phyloP scores from a whole-genome alignment of 2,113 vertebrate species.

The Seriola dumerili region DNA sequence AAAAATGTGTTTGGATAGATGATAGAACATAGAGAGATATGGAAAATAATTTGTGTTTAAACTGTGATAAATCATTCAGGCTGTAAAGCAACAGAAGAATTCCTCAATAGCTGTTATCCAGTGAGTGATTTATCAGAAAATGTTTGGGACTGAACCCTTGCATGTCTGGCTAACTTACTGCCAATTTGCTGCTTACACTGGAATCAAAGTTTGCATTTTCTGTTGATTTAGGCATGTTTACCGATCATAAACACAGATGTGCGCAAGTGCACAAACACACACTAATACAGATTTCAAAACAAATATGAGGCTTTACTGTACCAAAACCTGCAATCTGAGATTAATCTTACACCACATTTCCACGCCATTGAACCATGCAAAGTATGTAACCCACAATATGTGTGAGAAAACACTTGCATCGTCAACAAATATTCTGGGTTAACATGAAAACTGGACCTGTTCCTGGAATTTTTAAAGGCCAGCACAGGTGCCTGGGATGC shows the following conservation, averaged over 20 bases:
- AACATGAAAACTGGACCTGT: background rate
- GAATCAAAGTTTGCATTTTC: conserved; percentile 40
- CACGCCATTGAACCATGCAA: conserved; percentile 29
- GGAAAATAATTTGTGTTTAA: conserved; percentile 18
- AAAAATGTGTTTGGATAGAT: conserved; percentile 4
- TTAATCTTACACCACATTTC: conserved; percentile 41
- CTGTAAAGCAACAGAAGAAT: background rate
- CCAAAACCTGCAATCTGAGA: conserved; percentile 38
- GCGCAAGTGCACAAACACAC: conserved; percentile 15
- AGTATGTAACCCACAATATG: conserved; percentile 10
- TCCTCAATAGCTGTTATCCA: conserved; percentile 2
- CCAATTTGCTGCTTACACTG: conserved; percentile 51
- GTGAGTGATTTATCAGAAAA: conserved; percentile 21
- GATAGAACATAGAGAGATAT: background rate
- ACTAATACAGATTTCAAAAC: conserved; percentile 20
- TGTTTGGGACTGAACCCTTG: conserved; percentile 13
- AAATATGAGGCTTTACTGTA: conserved; percentile 39
- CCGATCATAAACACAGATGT: conserved; percentile 53
- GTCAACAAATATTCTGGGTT: background rate
- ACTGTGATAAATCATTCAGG: conserved; percentile 1
- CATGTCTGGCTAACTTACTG: conserved; percentile 9
- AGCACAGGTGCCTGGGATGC: background rate
- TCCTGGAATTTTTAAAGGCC: background rate
- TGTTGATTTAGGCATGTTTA: conserved; percentile 55
- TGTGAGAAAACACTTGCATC: background rate